These are phyloP conservation scores for Archocentrus centrarchus DNA, from an alignment of 2,113 vertebrate species.

Conservation along the genomic window DNA sequence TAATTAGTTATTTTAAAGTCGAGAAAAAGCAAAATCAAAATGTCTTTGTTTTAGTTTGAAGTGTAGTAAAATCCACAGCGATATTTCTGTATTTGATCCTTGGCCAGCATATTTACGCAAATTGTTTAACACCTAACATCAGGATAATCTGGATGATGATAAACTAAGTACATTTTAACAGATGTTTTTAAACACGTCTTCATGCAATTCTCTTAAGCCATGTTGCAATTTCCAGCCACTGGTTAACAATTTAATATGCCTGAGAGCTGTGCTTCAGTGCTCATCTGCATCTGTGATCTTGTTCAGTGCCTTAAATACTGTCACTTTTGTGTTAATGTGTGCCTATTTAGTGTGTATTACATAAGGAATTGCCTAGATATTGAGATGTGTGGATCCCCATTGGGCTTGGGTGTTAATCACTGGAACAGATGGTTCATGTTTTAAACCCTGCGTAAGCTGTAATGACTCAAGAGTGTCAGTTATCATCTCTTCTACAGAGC, in stretches of 20 bases:
- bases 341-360: slow-evolving; percentile 25
- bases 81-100: background rate
- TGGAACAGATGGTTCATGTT: slow-evolving; percentile 75
- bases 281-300: slow-evolving; percentile 1
- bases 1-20: slow-evolving; percentile 1
- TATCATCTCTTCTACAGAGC: slow-evolving; percentile 58
- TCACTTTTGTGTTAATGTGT: background rate
- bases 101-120: background rate
- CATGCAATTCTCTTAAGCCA: background rate
- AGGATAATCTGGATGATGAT: background rate
- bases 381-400: slow-evolving; percentile 34
- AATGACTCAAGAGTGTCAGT: slow-evolving; percentile 70
- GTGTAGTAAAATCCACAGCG: background rate
- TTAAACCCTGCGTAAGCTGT: slow-evolving; percentile 72
- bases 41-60: background rate
- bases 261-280: background rate
- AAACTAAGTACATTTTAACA: background rate
- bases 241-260: background rate
- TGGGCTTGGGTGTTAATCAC: slow-evolving; percentile 68
- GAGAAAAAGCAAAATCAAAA: background rate
- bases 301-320: background rate
- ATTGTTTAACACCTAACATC: background rate
- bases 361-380: slow-evolving; percentile 40
- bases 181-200: background rate
- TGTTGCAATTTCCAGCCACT: background rate